phyloP scores from a whole-genome alignment of 1,140 invertebrate species.

The Neodiprion virginianus region DNA sequence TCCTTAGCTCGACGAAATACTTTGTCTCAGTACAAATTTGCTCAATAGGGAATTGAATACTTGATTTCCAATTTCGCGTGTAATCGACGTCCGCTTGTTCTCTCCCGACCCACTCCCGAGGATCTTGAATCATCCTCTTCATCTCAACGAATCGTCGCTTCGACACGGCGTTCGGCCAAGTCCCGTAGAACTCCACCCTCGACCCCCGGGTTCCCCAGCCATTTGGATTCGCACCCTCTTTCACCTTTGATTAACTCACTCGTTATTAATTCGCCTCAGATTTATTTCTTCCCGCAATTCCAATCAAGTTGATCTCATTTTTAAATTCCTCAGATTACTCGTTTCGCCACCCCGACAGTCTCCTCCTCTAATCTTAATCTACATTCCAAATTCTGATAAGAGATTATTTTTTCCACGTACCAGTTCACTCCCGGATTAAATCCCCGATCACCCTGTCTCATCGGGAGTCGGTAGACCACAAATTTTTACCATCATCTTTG shows the following conservation, averaged over 20 bases:
- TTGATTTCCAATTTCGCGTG: constrained; percentile 7
- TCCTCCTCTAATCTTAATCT: background rate
- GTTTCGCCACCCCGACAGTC: background rate
- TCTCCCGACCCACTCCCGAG: background rate
- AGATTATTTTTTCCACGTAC: background rate
- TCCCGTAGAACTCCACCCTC: background rate
- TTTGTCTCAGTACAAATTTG: constrained; percentile 7
- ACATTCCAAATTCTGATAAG: background rate
- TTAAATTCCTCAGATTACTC: background rate
- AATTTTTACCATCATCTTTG: too few relatives aligned
- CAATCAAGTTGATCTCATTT: background rate
- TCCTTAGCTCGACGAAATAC: background rate
- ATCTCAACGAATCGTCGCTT: background rate
- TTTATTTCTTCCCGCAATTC: constrained; percentile 4
- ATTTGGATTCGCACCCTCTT: background rate
- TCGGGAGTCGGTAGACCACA: background rate
- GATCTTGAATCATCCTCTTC: background rate
- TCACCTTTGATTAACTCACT: background rate
- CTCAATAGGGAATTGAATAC: background rate
- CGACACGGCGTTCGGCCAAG: background rate
- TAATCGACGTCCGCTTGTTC: background rate
- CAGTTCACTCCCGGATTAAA: background rate
- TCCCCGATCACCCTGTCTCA: too few relatives aligned
- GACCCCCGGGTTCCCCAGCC: background rate
- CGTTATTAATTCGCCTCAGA: background rate